Evolutionary conservation across 2,797 vertebrate species (phyloP).

Genomic region (Acomys russatus): DNA sequence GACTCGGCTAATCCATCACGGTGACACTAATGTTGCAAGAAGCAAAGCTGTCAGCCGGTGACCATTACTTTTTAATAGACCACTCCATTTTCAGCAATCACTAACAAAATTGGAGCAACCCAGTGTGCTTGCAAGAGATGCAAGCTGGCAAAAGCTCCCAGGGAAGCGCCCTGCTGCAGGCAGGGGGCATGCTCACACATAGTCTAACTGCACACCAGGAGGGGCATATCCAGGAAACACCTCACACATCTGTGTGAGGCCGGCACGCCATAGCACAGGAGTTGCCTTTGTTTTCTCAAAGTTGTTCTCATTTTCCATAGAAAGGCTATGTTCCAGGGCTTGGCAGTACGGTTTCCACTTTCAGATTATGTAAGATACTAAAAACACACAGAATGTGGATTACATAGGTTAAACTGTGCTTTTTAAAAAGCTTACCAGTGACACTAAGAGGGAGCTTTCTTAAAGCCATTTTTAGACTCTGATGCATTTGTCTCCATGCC

Average conservation of each 20-base stretch:
- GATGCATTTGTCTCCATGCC: not conserved
- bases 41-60: constrained; percentile 71
- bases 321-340: not conserved
- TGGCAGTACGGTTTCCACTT: not conserved
- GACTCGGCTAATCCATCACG: constrained; percentile 82
- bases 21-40: constrained; percentile 80
- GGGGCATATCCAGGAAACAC: not conserved
- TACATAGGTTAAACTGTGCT: not conserved
- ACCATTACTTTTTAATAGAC: constrained; percentile 86
- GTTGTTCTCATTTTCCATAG: constrained; percentile 51
- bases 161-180: not conserved
- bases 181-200: not conserved
- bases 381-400: not conserved
- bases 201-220: not conserved
- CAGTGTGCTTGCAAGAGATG: constrained; percentile 40
- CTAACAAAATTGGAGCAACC: constrained; percentile 77
- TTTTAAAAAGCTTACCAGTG: not conserved
- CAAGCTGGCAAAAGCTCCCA: not conserved
- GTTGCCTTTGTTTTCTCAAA: not conserved
- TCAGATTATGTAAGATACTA: constrained; percentile 24
- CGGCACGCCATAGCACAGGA: fast-evolving
- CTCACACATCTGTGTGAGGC: not conserved
- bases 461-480: not conserved
- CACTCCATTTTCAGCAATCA: constrained; percentile 83
- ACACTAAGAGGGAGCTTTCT: not conserved